Base-by-base conservation (phyloP, 2,113 vertebrate species). In the Actenoides hombroni region DNA sequence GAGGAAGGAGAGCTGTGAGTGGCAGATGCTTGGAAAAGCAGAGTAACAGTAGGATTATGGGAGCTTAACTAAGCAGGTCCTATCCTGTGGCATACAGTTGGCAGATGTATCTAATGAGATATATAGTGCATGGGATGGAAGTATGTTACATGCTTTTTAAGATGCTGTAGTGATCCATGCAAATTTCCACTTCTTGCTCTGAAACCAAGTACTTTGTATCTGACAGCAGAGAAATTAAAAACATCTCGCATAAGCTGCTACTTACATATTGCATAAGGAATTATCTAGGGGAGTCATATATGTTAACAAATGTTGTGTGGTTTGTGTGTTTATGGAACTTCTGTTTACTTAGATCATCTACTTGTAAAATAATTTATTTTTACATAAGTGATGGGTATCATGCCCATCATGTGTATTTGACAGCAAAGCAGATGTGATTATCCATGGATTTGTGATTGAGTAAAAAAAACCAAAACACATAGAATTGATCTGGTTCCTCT, bases 41-140 rank as follows among this genome's bases (percentile, higher is more conserved):
- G 48, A 46, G 24, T 68, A 71, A 31, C 17, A n/a, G 61, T 31
- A 78, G 74, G 44, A 61, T 87, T 94, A 54, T 0, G 0, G 35
- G 33, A 73, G 37, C 33, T 57, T 73, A 71, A 76, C 29, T 60
- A 24, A 69, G 49, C 4, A 3, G 31, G 20, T 91, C 26, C 9
- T 71, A 21, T 61, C 42, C 60, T 1, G 0, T 60, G 19, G 44
- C 12, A 16, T 48, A 17, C 3, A 56, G 21, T 51, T 86, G 42
- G 35, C 73, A 73, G 46, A 39, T 61, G 25, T 40, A 23, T 91
- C 83, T 93, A 37, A 44, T 68, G 14, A 21, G 24, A 48, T 33
- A 13, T 0, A 29, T 3, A 20, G 24, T 33, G 25, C 2, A 0
- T 64, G 70, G 29, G 5, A 24, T 70, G 6, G 7, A 53, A 84